Percentiles rank a stretch among this genome's conserved stretches.
Evolutionary conservation across 2,888 invertebrate species (phyloP).

Genomic region (Drosophila parthenogenetica): DNA sequence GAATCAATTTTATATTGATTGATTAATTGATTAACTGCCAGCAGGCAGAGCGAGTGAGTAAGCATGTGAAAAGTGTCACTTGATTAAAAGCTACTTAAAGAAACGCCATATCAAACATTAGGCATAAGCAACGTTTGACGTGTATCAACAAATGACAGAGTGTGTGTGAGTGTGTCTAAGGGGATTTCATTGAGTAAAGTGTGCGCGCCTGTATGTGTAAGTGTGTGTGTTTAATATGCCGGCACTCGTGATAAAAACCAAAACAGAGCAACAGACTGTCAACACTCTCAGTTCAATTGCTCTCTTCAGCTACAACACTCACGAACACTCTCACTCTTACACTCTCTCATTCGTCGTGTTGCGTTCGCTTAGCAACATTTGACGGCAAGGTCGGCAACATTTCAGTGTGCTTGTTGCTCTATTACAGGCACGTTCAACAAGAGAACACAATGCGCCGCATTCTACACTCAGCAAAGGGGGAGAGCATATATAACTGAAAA

Average conservation of each 20-base stretch:
- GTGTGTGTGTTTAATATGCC: constrained; percentile 41
- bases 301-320: constrained; percentile 12
- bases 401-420: constrained; percentile 56
- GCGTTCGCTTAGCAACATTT: constrained; percentile 54
- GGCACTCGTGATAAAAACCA: constrained; percentile 55
- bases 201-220: constrained; percentile 5
- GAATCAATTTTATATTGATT: constrained; percentile 64
- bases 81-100: constrained; percentile 53
- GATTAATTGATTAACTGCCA: constrained; percentile 59
- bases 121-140: constrained; percentile 44
- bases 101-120: constrained; percentile 51
- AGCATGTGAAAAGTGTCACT: constrained; percentile 46
- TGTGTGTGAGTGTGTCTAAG: constrained; percentile 12
- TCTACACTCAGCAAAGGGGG: constrained; percentile 3
- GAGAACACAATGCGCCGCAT: constrained; percentile 12
- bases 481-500: neutral
- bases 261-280: constrained; percentile 62
- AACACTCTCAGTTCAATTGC: constrained; percentile 12
- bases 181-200: constrained; percentile 43
- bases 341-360: neutral
- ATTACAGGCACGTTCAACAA: constrained; percentile 9
- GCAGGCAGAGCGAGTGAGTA: constrained; percentile 22
- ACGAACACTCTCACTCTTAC: neutral
- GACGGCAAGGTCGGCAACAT: constrained; percentile 76
- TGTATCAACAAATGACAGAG: constrained; percentile 24